Conservation (phyloP, 2,797 vertebrate species). For the Adelosebastes latens region DNA sequence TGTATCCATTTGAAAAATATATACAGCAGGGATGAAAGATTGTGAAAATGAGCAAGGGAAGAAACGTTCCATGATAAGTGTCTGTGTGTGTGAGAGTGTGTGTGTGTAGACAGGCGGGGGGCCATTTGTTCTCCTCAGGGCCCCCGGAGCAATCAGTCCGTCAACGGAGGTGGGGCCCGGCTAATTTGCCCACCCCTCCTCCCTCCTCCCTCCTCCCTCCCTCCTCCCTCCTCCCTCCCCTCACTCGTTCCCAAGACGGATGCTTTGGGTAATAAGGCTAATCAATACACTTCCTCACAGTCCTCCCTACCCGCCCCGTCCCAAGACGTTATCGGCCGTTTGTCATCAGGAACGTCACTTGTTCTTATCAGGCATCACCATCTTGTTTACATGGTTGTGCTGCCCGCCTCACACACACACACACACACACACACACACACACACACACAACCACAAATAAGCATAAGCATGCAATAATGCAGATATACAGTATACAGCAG, state of each 20-base stretch:
- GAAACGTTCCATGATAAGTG: conserved; percentile 33
- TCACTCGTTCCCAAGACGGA: conserved; percentile 78
- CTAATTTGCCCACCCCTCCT: too few relatives aligned
- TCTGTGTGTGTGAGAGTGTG: conserved; percentile 28
- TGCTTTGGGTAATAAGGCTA: conserved; percentile 87
- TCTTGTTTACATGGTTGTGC: conserved; percentile 77
- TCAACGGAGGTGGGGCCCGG: conserved; percentile 78
- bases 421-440: neutral
- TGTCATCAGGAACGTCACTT: conserved; percentile 78
- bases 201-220: too few relatives aligned
- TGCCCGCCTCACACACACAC: neutral
- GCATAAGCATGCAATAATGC: neutral
- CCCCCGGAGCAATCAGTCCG: conserved; percentile 82
- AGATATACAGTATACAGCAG: conserved; percentile 6
- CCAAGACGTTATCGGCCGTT: conserved; percentile 77
- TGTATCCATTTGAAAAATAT: neutral
- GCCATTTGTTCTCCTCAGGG: conserved; percentile 81
- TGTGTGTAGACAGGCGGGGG: conserved; percentile 58
- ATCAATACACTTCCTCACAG: conserved; percentile 85
- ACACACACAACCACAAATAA: neutral
- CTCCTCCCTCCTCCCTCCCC: conserved; percentile 42
- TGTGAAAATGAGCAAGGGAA: conserved; percentile 12
- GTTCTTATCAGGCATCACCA: conserved; percentile 79
- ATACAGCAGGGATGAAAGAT: neutral
- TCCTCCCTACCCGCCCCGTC: conserved; percentile 48